Evolutionary conservation across 2,113 vertebrate genomes (phyloP), one percentile per base, ranked within the genome.

Genomic region (Rhabdornis inornatus): DNA sequence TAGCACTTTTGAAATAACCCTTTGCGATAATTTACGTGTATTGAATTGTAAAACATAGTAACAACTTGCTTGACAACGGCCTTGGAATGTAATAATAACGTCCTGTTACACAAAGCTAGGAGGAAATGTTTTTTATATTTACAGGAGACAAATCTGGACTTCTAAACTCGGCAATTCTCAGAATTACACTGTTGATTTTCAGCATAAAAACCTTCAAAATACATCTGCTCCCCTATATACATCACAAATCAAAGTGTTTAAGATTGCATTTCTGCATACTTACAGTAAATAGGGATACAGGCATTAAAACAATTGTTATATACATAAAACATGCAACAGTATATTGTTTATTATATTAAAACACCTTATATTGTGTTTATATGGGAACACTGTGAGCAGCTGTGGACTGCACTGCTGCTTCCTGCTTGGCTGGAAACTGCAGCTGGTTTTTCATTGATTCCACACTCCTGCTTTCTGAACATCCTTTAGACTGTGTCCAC

Each of bases 331-430:
- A 45, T 22, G 45, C 14, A 47, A 10, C 11, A 30, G 21, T 42
- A 42, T 42, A 42, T 42, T 15, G 13, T 15, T 42, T 42, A 42
- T 42, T 42, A 42, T 42, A 42, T 42, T 42, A 15, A 42, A 42
- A 42, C 20, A 20, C 21, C 40, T 55, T 5, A 11, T 2, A 15
- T 7, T 1, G 1, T 4, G 1, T 30, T 27, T 37, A 7, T 12
- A 11, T 0, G 45, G n/a, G 27, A 70, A 33, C 31, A 7, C 44
- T 10, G 50, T 7, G 33, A 57, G 11, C 44, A 55, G 52, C 82
- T 79, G 59, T 4, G 64, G 33, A 23, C 28, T 33, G 37, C 24
- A 13, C 42, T 44, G 18, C 74, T 33, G 52, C 10, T 22, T 39
- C 60, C 84, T 28, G 89, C 25, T 56, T 23, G 35, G 64, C 8